A percentile compares a stretch with the other conserved stretches of the same genome.
Conservation (phyloP, 2,113 vertebrate genomes). For the Perccottus glenii region DNA sequence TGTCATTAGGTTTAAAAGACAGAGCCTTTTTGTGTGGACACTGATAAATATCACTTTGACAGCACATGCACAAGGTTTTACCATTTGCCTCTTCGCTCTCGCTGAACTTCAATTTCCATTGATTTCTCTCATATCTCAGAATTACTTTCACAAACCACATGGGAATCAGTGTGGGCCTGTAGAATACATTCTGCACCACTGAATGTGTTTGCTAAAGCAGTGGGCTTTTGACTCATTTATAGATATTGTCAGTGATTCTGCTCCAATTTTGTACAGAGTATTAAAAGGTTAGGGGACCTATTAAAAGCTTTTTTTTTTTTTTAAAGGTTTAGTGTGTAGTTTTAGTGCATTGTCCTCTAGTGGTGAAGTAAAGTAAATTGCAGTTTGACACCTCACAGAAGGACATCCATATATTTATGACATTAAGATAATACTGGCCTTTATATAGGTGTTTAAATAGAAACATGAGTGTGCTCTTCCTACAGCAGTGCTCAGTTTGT, state of each 20-base stretch:
- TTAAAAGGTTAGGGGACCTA: too few species aligned
- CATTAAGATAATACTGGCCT: too few species aligned
- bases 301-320: too few species aligned
- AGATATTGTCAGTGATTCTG: too few species aligned
- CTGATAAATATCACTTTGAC: conserved; percentile 26
- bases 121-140: conserved; percentile 52
- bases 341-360: too few species aligned
- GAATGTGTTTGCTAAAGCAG: conserved; percentile 21
- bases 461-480: too few species aligned
- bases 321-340: too few species aligned
- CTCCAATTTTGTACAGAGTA: background rate
- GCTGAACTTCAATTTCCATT: conserved; percentile 58
- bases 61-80: conserved; percentile 17
- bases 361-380: too few species aligned
- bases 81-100: conserved; percentile 33
- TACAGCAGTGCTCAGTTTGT: too few species aligned
- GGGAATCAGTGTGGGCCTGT: conserved; percentile 33
- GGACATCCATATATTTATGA: too few species aligned
- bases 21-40: background rate
- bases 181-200: conserved; percentile 13
- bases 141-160: conserved; percentile 35
- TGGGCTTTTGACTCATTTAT: background rate
- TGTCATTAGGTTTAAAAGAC: conserved; percentile 11
- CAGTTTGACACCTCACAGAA: too few species aligned
- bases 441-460: too few species aligned